Base-by-base conservation (phyloP, 1,140 invertebrate genomes). In the Lucilia sericata region DNA sequence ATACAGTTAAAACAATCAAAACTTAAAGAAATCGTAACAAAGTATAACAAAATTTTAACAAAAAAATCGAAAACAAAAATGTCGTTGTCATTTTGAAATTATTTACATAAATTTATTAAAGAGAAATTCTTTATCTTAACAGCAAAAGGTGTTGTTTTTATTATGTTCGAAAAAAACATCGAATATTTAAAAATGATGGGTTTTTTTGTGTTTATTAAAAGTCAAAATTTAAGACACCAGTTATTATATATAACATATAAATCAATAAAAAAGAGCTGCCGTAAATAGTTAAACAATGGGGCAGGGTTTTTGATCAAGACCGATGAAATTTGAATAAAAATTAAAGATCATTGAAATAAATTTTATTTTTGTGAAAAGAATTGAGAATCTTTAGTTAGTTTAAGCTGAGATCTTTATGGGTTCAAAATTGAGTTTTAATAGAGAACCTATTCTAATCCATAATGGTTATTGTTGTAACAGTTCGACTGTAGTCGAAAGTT, bases 21-120 rank as follows among this genome's bases (percentile, higher is more conserved):
- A 70, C 21, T 70, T 19, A 25, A 70, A 70, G 65, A 70, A 70
- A 70, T 21, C n/a, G 65, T 70, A 70, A 70, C n/a, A 70, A 70
- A 70, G 2, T 70, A 9, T 70, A 25, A 21, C 65, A 25, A 60
- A 60, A 60, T 30, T 30, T 30, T 30, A 70, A 70, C n/a, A 21
- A 70, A 70, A 70, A 21, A 9, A 70, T 21, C 7, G 21, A 19
- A 21, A 70, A 70, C n/a, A 13, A 55, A 55, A 55, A 55, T 55
- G 13, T n/a, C 51, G 13, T 14, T 55, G 1, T 30, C 25, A 30
- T 30, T 55, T 55, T 17, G 1, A 55, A 55, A 55, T 55, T 42
- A 42, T 55, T 55, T 55, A 55, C 12, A 55, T 55, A 55, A 55
- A 55, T 55, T 17, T 55, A 55, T 12, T 14, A 55, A 55, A 55